Percentiles rank a stretch among this genome's conserved stretches.
phyloP scores from a whole-genome alignment of 37 sponge, comb jelly and placozoan species.

The Halichondria panicea region DNA sequence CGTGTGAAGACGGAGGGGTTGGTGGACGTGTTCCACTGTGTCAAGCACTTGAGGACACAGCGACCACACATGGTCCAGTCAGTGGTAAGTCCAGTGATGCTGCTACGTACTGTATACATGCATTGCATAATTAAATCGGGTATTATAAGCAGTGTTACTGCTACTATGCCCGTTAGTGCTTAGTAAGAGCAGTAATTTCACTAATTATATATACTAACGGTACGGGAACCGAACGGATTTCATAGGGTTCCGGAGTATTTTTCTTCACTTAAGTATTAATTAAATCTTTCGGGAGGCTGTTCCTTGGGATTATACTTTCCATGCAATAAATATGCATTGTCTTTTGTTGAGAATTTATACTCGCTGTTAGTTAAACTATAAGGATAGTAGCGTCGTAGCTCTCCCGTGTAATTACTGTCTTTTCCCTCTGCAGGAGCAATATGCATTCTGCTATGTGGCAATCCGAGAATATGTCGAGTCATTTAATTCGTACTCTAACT shows the following conservation, averaged over 20 bases:
- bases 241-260: neutral
- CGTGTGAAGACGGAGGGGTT: constrained; percentile 71
- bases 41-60: constrained; percentile 83
- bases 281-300: neutral
- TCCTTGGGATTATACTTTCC: neutral
- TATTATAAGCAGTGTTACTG: no score
- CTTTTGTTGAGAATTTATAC: neutral
- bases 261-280: no score
- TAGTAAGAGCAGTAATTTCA: no score
- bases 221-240: no score
- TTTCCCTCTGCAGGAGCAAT: constrained; percentile 66
- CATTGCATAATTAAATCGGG: neutral
- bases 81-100: constrained; percentile 39
- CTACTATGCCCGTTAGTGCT: no score
- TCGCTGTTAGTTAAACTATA: neutral
- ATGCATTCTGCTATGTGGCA: constrained; percentile 74
- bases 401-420: neutral
- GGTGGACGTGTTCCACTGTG: constrained; percentile 77
- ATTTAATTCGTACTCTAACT: constrained; percentile 62
- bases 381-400: neutral
- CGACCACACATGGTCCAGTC: constrained; percentile 86
- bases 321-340: neutral
- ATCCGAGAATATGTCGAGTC: constrained; percentile 78
- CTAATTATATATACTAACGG: no score
- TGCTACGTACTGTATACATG: neutral